Percentiles rank a stretch among this genome's conserved stretches.
Evolutionary conservation across 2,888 invertebrate species (phyloP).

Genomic region (Thysanoteuthis rhombus): DNA sequence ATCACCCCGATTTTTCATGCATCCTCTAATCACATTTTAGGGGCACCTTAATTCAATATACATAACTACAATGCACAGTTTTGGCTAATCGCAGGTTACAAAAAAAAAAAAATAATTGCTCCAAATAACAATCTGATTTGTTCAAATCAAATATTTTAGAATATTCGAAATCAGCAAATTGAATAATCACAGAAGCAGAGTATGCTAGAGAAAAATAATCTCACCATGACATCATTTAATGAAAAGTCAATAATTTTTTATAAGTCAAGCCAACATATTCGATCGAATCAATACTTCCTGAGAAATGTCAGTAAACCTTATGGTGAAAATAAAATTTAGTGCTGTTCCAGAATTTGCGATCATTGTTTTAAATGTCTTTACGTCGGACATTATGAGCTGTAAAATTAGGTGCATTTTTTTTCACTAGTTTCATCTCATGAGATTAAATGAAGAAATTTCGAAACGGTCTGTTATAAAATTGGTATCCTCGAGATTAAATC

Average conservation of each 20-base stretch:
- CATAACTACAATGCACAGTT: too few species aligned
- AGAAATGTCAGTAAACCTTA: not conserved
- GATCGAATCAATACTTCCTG: not conserved
- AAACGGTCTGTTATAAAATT: too few species aligned
- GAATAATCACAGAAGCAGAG: not conserved
- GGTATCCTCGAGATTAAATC: too few species aligned
- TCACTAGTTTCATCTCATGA: too few species aligned
- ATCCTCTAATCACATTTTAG: too few species aligned
- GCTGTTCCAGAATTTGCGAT: not conserved
- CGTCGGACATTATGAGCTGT: too few species aligned
- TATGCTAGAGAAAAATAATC: not conserved
- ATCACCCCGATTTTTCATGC: too few species aligned
- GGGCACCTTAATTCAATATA: too few species aligned
- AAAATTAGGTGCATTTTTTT: too few species aligned
- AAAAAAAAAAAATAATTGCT: not conserved
- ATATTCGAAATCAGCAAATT: not conserved
- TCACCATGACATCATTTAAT: not conserved
- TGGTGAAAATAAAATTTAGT: not conserved
- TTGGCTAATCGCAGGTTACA: too few species aligned
- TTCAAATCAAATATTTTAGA: not conserved
- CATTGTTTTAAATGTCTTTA: too few species aligned
- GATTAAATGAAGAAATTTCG: too few species aligned
- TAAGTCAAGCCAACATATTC: not conserved
- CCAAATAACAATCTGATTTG: not conserved
- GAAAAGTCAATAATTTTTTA: conserved; percentile 12